Evolutionary conservation across 2,113 vertebrate species (phyloP).

Genomic region (Reinhardtius hippoglossoides): DNA sequence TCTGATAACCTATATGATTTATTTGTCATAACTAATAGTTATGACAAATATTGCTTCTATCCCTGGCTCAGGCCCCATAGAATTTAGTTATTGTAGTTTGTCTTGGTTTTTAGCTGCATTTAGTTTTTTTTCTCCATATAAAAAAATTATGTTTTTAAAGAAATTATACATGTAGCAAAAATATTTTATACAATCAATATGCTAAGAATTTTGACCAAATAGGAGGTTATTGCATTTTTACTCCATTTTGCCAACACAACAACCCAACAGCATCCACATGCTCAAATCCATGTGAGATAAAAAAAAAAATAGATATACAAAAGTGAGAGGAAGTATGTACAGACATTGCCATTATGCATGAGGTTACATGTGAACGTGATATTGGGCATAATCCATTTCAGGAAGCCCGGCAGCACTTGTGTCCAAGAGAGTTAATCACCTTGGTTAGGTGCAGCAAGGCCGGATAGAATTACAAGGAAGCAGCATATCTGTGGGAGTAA

Average conservation of each 20-base stretch:
- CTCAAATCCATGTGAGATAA: conserved; percentile 12
- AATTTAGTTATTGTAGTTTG: no score
- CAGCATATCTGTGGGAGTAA: conserved; percentile 71
- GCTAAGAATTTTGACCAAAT: no score
- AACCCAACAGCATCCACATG: not conserved
- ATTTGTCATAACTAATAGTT: no score
- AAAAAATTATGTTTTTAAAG: no score
- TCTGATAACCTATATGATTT: no score
- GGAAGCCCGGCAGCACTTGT: conserved; percentile 48
- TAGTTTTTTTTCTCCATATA: not conserved
- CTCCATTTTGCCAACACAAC: not conserved
- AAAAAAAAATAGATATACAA: not conserved
- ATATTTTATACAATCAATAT: no score
- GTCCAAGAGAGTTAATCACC: conserved; percentile 68
- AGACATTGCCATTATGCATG: conserved; percentile 31
- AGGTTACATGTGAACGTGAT: conserved; percentile 57
- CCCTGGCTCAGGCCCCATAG: no score
- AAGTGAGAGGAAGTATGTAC: not conserved
- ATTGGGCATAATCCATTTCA: conserved; percentile 50
- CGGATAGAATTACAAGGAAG: conserved; percentile 76
- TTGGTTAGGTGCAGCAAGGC: conserved; percentile 65
- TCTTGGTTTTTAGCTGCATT: no score
- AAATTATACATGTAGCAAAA: not conserved
- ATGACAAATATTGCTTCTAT: no score
- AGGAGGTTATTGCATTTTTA: no score